Evolutionary conservation across 64 coral and sea anemone species (phyloP), one percentile per base, ranked within the genome.

Genomic region (Orbicella faveolata): DNA sequence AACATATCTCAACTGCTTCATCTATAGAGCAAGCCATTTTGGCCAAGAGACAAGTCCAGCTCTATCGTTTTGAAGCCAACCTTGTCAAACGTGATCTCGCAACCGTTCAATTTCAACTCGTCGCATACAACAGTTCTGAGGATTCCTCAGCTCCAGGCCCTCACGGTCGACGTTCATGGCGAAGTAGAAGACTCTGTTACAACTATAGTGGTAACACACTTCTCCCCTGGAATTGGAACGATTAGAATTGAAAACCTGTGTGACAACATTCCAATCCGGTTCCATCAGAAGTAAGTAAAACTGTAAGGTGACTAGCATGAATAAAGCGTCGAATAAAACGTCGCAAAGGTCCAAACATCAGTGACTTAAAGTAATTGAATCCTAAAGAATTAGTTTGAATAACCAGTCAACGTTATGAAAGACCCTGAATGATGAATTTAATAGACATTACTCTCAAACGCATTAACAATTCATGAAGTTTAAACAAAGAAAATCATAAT

Each of bases 201-300:
- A 16, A 99, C 97, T 34, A 94, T 99, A 84, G 93, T 99, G 62
- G 87, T 99, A 61, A 89, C 86, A 61, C 75, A 88, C 35, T 93
- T 79, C 52, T 95, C 90, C 30, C 86, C 91, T 75, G 87, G 88
- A 21, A 86, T 89, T 85, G 94, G 84, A 16, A 95, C 97, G 2
- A 88, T 96, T 26, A 92, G 88, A 21, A 88, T 99, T 11, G 97
- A 99, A 61, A 99, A 99, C 52, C 91, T 99, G 41, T 99, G 97
- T 73, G 91, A 96, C 5, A 87, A 96, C 52, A 91, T 93, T 51
- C 36, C 94, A 68, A 88, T 99, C 65, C 76, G 75, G 39, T 93
- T 95, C 63, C 34, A 88, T 11, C 97, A 99, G 79, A 92, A 90
- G 97, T 99, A 82, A 87, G 91, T 75, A 4, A 26, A 11, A 61